Conservation (phyloP, 2,888 invertebrate species). For the Ichneumoninae sp. region DNA sequence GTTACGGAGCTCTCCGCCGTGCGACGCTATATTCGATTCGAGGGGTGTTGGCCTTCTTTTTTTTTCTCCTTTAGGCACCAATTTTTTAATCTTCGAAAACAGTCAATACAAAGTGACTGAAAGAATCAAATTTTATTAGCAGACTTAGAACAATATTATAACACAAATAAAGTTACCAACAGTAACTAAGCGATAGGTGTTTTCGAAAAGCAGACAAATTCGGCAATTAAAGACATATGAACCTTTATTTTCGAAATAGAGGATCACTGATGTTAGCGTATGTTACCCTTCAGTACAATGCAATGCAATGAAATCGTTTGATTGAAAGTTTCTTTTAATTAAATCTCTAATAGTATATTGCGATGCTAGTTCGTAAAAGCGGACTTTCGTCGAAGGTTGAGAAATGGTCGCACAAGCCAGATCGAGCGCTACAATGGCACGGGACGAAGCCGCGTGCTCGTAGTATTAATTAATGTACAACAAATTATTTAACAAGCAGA, state of each 20-base stretch:
- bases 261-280: background rate
- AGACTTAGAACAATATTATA: too few species aligned
- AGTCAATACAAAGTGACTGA: too few species aligned
- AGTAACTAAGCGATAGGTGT: background rate
- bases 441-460: too few species aligned
- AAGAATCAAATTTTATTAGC: too few species aligned
- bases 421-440: too few species aligned
- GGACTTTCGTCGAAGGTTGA: too few species aligned
- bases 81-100: background rate
- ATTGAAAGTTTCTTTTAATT: conserved; percentile 46
- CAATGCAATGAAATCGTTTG: conserved; percentile 13
- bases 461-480: too few species aligned
- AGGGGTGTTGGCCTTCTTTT: conserved; percentile 12
- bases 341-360: conserved; percentile 2
- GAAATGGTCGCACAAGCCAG: too few species aligned
- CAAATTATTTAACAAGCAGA: too few species aligned
- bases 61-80: background rate
- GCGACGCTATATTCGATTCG: conserved; percentile 74
- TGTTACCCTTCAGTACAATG: background rate
- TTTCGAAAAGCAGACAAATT: background rate
- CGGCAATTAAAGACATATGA: background rate
- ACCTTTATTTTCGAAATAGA: background rate
- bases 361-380: too few species aligned
- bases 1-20: conserved; percentile 73
- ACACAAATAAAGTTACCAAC: too few species aligned